A percentile compares a stretch with the other conserved stretches of the same genome.
Evolutionary conservation across 2,113 vertebrate genomes (phyloP).

Genomic region (Pluvialis apricaria): DNA sequence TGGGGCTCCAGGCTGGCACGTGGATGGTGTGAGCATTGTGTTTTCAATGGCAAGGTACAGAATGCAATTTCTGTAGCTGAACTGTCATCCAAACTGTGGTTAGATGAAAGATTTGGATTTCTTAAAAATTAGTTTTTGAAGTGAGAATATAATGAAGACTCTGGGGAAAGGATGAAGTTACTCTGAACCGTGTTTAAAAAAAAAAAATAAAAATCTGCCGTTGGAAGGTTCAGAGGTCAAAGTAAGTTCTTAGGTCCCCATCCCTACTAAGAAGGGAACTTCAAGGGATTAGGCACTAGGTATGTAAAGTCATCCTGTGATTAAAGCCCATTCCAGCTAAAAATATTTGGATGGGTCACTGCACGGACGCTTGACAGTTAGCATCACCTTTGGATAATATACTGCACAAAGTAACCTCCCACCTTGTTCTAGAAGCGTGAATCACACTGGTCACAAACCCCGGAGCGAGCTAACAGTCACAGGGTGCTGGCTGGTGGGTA

Average conservation of each 20-base stretch:
- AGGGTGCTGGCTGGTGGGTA: background rate
- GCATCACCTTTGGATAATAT: background rate
- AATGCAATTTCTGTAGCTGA: background rate
- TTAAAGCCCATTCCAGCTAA: background rate
- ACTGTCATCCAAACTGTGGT: background rate
- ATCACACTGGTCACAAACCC: background rate
- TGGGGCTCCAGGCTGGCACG: background rate
- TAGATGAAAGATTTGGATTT: background rate
- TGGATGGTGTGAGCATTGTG: background rate
- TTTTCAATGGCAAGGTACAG: background rate
- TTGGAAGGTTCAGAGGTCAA: background rate
- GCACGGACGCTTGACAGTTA: background rate
- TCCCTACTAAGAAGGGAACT: background rate
- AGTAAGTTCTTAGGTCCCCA: background rate
- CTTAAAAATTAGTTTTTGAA: rapidly evolving
- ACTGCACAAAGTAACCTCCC: background rate
- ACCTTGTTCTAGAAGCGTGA: background rate
- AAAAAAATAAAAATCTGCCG: background rate
- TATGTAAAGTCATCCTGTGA: background rate
- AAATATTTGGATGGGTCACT: background rate
- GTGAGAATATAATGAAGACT: background rate
- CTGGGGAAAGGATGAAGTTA: background rate
- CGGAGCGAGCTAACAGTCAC: background rate
- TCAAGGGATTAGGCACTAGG: background rate
- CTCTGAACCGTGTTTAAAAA: background rate